Base-by-base conservation (phyloP, 2,797 vertebrate species). In the Fringilla coelebs region DNA sequence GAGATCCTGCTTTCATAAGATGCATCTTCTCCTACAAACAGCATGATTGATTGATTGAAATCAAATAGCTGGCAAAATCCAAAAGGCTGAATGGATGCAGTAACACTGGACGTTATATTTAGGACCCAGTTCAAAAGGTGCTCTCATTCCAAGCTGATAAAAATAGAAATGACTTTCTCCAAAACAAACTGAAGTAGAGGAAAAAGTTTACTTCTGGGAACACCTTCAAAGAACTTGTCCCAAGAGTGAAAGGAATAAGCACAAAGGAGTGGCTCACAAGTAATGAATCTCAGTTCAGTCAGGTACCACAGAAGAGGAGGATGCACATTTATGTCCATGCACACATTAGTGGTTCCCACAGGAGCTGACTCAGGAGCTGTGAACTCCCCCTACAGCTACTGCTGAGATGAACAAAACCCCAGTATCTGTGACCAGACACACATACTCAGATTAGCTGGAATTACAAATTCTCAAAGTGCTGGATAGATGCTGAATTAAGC, bases 61-160 rank as follows among this genome's bases (percentile, higher is more conserved):
- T 52, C 25, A 67, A 79, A 83, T 21, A 75, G 49, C 10, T 77
- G 25, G 19, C 22, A 84, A 81, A 81, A 61, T 52, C 15, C 52
- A 48, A 46, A 89, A 52, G 7, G 48, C 8, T 60, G 60, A 67
- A 67, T 14, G 1, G 13, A 61, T 19, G 9, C 16, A 74, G 8
- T 52, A 73, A 85, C 1, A 2, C 1, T 49, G 21, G 36, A 91
- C 80, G 60, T 1, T 0, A 22, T 31, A 46, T n/a, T 76, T 38
- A 38, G 36, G 13, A 22, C 8, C 10, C 31, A 40, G n/a, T 49
- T 76, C 24, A 80, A 65, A 62, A 89, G 14, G 31, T 66, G 8
- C 15, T 67, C 7, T 60, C 25, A 26, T 52, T 73, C n/a, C 52
- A 73, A 66, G 22, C 12, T 40, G 17, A 52, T 4, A 3, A 60